Base-by-base conservation (phyloP, 2,888 invertebrate species). In the Drosophila prostipennis region DNA sequence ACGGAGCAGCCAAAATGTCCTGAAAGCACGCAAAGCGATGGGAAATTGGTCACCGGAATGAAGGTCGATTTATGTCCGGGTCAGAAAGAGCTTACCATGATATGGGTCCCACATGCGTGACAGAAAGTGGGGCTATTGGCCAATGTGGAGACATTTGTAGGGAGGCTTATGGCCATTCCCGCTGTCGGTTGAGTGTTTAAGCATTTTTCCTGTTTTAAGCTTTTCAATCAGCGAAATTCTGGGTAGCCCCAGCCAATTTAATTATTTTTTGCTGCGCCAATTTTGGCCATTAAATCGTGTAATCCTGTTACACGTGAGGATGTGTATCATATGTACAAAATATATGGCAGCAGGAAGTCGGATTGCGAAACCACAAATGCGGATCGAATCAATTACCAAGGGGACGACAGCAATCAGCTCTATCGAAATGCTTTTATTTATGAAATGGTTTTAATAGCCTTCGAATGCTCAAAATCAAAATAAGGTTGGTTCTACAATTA, bases 11-110 rank as follows among this genome's bases (percentile, higher is more conserved):
- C 16, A 19, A 52, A 72, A 85, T 77, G 71, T 19, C 46, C 43
- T 32, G 14, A 56, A n/a, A 69, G 52, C 80, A 80, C 80, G 86
- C 77, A 68, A 85, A 16, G 45, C 61, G 43, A 57, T 56, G 65
- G 70, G 37, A 46, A 48, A 65, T 54, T 56, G 61, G 61, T 45
- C 54, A 49, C 54, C 61, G 58, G 59, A 58, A 61, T 57, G 55
- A 58, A 74, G 13, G 57, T 48, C 45, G 59, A 65, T 49, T 63
- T 59, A 39, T 64, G 71, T 52, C 43, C 39, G 61, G 61, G 61
- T 45, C 70, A 54, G 39, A 40, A n/a, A 34, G 65, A 43, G 65
- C 67, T 72, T 56, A 48, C 63, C 42, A 52, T 63, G 51, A 71
- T 72, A 61, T 56, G 71, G 71, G 72, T 72, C 40, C 46, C 55